Base-by-base conservation (phyloP, 2,113 vertebrate genomes). In the Ctenomys sociabilis region DNA sequence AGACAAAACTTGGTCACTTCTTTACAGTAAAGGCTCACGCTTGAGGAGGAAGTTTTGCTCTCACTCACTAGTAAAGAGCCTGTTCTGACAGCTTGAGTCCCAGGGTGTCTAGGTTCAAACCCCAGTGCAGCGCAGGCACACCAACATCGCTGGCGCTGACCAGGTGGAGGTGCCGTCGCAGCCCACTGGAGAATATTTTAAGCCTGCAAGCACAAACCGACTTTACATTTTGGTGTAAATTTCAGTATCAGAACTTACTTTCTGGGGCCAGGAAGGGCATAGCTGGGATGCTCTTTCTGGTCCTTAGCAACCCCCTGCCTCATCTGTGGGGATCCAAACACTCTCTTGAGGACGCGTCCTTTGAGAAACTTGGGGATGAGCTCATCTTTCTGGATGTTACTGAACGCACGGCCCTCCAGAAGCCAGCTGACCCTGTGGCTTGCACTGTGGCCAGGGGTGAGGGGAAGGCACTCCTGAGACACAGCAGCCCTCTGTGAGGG, bases 191-290 rank as follows among this genome's bases (percentile, higher is more conserved):
- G 40, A 66, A 17, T 63, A 40, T 93, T 88, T n/a, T 64, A n/a
- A n/a, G 45, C 35, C 35, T 66, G 30, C 7, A 6, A 21, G 59
- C 21, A 85, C 28, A 26, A 80, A 35, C 32, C 73, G 35, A 72
- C 61, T 72, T 49, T 73, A 7, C n/a, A 16, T 63, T 85, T 52
- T 4, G 28, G 37, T 61, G 61, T 52, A 32, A 24, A 40, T 91
- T 85, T 66, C 86, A 40, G 26, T 30, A 35, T 52, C 26, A 43
- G 83, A 84, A 97, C 85, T 97, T 96, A 97, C 96, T 91, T 95
- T 91, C 89, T 91, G 89, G 78, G 17, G 26, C 80, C 90, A 77
- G 89, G 72, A 81, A 80, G 72, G 54, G 28, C 45, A 17, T 12
- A 3, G 28, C 91, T 24, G 14, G 88, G 54, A 6, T 93, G 91